Evolutionary conservation across 2,113 vertebrate genomes (phyloP), one percentile per base, ranked within the genome.

Genomic region (Callospermophilus lateralis): DNA sequence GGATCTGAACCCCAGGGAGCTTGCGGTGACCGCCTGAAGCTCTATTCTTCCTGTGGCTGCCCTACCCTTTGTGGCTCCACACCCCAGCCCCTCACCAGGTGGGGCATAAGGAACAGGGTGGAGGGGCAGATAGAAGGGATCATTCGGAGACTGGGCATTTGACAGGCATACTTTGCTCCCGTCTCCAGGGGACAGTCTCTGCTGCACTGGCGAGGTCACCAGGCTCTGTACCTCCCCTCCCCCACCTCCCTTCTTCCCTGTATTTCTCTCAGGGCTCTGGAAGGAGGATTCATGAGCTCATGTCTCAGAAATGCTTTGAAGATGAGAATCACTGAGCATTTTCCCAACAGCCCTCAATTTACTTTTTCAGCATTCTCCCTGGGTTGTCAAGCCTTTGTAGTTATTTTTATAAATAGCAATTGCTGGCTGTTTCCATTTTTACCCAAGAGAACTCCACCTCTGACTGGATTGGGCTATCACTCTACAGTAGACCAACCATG

Each of bases 361-460:
- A 98, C 96, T 97, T 97, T 97, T 97, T 96, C 96, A 97, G 95
- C 94, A 95, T 97, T 96, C 97, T 97, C 94, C 87, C 96, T 70
- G 96, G 93, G 94, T 92, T 97, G 97, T 97, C 95, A 96, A 95
- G 97, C 72, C 96, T 97, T 97, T 97, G 97, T 98, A 98, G 95
- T 95, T 98, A 98, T 96, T 97, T 97, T 97, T 97, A 96, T 97
- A 97, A 97, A 97, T 81, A 97, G 97, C 96, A 73, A 88, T 96
- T 48, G 2, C 95, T 96, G 94, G 87, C 96, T 97, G 97, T 93
- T 97, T 98, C 96, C 97, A 96, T 97, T 98, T 97, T 98, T 97
- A 97, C 92, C 67, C 92, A 63, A 92, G 94, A 96, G 91, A 90
- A 76, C 93, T 96, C 96, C 96, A 97, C 95, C 89, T 97, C 95